Percentiles rank a stretch among this genome's conserved stretches.
Evolutionary conservation across 2,888 invertebrate species (phyloP).

Genomic region (Cheilosia pagana): DNA sequence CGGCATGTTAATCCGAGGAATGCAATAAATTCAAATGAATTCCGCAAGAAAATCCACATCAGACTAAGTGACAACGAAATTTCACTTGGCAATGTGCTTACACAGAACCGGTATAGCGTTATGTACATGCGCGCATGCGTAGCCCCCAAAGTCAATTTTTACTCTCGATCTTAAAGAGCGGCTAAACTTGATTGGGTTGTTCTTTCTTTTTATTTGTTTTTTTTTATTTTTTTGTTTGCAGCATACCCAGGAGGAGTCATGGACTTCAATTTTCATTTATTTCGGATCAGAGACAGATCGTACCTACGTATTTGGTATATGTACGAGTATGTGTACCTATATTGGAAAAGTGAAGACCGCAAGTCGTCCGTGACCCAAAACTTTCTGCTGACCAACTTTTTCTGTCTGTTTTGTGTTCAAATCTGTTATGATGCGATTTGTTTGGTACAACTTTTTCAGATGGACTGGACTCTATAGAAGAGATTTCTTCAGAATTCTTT

Average conservation of each 20-base stretch:
- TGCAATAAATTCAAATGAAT: constrained; percentile 32
- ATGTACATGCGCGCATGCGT: constrained; percentile 14
- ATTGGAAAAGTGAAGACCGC: constrained; percentile 65
- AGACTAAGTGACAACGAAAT: constrained; percentile 22
- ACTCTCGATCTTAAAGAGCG: constrained; percentile 66
- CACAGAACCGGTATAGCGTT: constrained; percentile 56
- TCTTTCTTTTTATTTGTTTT: constrained; percentile 11
- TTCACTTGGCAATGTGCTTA: constrained; percentile 54
- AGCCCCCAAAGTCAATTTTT: constrained; percentile 38
- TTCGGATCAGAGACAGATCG: constrained; percentile 36
- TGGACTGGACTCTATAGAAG: constrained; percentile 42
- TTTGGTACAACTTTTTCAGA: constrained; percentile 39
- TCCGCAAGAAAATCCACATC: background rate
- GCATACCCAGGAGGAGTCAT: constrained; percentile 42
- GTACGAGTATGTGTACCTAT: constrained; percentile 9
- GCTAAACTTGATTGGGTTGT: constrained; percentile 50
- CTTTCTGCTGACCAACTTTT: constrained; percentile 64
- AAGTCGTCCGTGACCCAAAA: constrained; percentile 72
- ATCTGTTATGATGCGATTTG: constrained; percentile 29
- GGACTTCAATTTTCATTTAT: constrained; percentile 56
- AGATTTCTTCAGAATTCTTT: constrained; percentile 50
- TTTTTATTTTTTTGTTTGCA: constrained; percentile 9
- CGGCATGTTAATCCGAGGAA: constrained; percentile 33
- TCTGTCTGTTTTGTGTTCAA: constrained; percentile 12
- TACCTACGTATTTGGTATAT: background rate